phyloP scores from a whole-genome alignment of 1,140 invertebrate genomes.

The Adelges cooleyi region DNA sequence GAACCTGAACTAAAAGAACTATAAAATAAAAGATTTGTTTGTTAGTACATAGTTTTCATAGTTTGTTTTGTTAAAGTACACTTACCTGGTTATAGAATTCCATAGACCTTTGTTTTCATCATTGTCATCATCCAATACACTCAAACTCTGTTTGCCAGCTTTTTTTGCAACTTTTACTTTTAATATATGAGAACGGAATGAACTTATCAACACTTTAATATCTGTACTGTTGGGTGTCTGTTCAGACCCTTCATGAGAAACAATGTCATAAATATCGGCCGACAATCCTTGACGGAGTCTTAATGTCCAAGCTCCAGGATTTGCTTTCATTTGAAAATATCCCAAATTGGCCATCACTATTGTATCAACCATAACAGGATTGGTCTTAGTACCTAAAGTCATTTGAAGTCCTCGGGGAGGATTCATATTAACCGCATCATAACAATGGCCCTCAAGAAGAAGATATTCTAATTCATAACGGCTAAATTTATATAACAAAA shows the following conservation, averaged over 20 bases:
- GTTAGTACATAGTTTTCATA: too few relatives aligned
- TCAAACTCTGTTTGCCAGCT: slow-evolving; percentile 68
- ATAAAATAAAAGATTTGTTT: slow-evolving; percentile 11
- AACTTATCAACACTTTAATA: slow-evolving; percentile 77
- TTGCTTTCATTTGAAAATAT: slow-evolving; percentile 95
- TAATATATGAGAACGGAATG: slow-evolving; percentile 78
- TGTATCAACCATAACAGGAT: slow-evolving; percentile 77
- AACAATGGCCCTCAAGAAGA: slow-evolving; percentile 90
- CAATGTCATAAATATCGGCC: slow-evolving; percentile 83
- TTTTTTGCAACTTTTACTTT: slow-evolving; percentile 85
- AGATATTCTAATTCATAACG: slow-evolving; percentile 88
- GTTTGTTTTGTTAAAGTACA: not conserved
- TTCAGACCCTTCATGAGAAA: slow-evolving; percentile 65
- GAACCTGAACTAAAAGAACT: slow-evolving; percentile 50
- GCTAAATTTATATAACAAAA: slow-evolving; percentile 41
- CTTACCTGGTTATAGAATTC: slow-evolving; percentile 84
- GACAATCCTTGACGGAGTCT: slow-evolving; percentile 80
- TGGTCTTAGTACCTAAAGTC: slow-evolving; percentile 71
- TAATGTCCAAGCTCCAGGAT: slow-evolving; percentile 89
- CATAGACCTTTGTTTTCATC: slow-evolving; percentile 61
- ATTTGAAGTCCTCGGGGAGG: slow-evolving; percentile 95
- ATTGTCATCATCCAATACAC: slow-evolving; percentile 67
- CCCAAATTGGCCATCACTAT: slow-evolving; percentile 99
- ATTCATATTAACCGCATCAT: slow-evolving; percentile 79
- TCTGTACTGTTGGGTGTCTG: slow-evolving; percentile 52